Evolutionary conservation across 1,140 invertebrate species (phyloP).

Genomic region (Melitaea cinxia): DNA sequence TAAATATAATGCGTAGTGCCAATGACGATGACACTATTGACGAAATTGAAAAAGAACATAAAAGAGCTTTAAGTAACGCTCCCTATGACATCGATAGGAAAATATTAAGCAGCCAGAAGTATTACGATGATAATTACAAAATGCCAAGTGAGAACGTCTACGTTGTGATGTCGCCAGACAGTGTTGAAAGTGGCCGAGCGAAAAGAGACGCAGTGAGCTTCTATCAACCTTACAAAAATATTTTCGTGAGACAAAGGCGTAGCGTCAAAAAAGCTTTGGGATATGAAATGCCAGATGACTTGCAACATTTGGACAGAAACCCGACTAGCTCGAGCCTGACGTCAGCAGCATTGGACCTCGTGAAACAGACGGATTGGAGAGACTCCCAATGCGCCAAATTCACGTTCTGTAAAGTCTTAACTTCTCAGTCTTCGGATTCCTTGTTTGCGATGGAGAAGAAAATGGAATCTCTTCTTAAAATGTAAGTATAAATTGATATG

Average conservation of each 20-base stretch:
- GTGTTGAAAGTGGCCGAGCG: conserved; percentile 42
- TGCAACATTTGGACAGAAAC: conserved; percentile 82
- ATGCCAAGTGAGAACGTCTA: conserved; percentile 80
- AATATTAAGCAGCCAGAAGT: conserved; percentile 69
- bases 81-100: conserved; percentile 75
- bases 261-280: conserved; percentile 63
- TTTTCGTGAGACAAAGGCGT: conserved; percentile 55
- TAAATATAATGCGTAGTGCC: conserved; percentile 83
- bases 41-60: conserved; percentile 82
- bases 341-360: conserved; percentile 63
- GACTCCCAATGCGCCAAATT: conserved; percentile 88
- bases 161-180: conserved; percentile 74
- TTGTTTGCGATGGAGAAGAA: conserved; percentile 89
- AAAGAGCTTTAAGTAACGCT: conserved; percentile 76
- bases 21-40: conserved; percentile 68
- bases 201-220: conserved; percentile 60
- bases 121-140: conserved; percentile 78
- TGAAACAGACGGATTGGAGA: conserved; percentile 84
- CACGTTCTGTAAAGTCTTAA: conserved; percentile 89
- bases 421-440: conserved; percentile 84
- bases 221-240: conserved; percentile 50
- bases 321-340: conserved; percentile 61
- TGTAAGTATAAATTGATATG: conserved; percentile 83
- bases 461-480: conserved; percentile 85
- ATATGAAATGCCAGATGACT: conserved; percentile 75